Percentiles rank a stretch among this genome's conserved stretches.
Evolutionary conservation across 2,888 invertebrate genomes (phyloP).

Genomic region (Athetis lepigone): DNA sequence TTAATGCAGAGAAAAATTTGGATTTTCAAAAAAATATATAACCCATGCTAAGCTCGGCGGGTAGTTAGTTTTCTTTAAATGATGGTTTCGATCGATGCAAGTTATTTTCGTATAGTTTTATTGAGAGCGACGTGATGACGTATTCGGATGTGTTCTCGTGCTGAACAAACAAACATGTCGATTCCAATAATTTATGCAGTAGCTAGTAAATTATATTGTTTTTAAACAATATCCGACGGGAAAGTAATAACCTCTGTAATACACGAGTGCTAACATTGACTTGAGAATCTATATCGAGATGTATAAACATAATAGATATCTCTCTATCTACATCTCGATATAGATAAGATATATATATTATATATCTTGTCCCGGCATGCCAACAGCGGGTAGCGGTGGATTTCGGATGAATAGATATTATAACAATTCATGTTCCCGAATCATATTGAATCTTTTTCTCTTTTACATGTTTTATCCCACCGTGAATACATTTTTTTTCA

Average conservation of each 20-base stretch:
- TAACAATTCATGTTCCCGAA: conserved; percentile 20
- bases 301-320: too few relatives aligned
- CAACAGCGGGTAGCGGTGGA: conserved; percentile 2
- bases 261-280: conserved; percentile 18
- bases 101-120: conserved; percentile 28
- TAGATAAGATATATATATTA: too few relatives aligned
- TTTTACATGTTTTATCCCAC: too few relatives aligned
- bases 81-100: neutral
- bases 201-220: conserved; percentile 40
- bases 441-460: conserved; percentile 26
- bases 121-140: conserved; percentile 27
- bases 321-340: too few relatives aligned
- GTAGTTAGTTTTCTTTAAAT: neutral
- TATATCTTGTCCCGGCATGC: neutral
- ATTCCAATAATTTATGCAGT: conserved; percentile 38
- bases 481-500: too few relatives aligned
- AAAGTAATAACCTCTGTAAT: conserved; percentile 40
- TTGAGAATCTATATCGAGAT: conserved; percentile 18
- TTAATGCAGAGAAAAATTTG: too few relatives aligned
- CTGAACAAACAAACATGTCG: conserved; percentile 32
- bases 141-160: conserved; percentile 14
- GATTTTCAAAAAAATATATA: too few relatives aligned
- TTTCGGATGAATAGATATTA: conserved; percentile 26
- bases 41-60: too few relatives aligned
- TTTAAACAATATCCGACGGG: conserved; percentile 36